Evolutionary conservation across 1,140 invertebrate species (phyloP).

Genomic region (Telenomus remus): DNA sequence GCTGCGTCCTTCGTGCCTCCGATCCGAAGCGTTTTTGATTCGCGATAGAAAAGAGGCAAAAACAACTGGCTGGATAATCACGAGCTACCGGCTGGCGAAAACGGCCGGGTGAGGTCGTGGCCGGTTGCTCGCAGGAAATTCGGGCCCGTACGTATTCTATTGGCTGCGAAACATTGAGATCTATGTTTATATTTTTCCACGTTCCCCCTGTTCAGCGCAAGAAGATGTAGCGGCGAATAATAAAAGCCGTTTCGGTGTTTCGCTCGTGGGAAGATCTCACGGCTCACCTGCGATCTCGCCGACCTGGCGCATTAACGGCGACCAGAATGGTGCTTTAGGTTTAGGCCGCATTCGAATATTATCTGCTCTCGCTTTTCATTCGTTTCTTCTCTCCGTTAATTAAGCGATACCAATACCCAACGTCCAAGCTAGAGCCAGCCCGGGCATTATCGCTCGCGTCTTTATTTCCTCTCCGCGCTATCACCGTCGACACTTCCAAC

Average conservation of each 20-base stretch:
- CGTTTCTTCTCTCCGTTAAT: constrained; percentile 61
- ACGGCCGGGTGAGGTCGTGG: constrained; percentile 35
- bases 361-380: constrained; percentile 61
- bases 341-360: constrained; percentile 57
- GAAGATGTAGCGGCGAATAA: constrained; percentile 60
- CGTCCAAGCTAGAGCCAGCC: no score
- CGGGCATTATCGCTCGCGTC: constrained; percentile 9
- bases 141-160: constrained; percentile 34
- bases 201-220: constrained; percentile 43
- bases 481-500: constrained; percentile 22
- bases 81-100: constrained; percentile 39
- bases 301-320: constrained; percentile 64
- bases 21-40: constrained; percentile 42
- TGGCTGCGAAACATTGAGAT: constrained; percentile 53
- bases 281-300: constrained; percentile 67
- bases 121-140: constrained; percentile 41
- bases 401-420: constrained; percentile 58
- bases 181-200: constrained; percentile 58
- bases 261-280: constrained; percentile 70
- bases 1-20: constrained; percentile 31
- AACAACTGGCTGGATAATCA: constrained; percentile 26
- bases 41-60: constrained; percentile 39
- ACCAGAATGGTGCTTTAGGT: constrained; percentile 55
- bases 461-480: constrained; percentile 37
- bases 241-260: constrained; percentile 62